A percentile compares a stretch with the other conserved stretches of the same genome.
Conservation (phyloP, 2,797 vertebrate genomes). For the Furcifer pardalis region DNA sequence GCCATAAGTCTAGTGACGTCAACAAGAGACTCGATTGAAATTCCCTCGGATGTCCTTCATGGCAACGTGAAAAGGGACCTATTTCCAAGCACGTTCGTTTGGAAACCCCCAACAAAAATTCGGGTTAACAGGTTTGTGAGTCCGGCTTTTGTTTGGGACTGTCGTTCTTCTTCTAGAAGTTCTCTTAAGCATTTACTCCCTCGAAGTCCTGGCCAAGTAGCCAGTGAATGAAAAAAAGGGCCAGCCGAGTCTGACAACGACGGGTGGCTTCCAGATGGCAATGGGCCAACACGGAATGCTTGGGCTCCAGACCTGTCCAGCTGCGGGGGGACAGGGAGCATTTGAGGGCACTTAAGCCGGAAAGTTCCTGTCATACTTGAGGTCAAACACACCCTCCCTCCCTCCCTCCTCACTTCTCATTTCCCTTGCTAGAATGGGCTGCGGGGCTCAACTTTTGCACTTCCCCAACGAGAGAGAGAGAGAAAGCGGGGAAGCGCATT, state of each 20-base stretch:
- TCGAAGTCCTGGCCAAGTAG: background rate
- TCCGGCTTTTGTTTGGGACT: background rate
- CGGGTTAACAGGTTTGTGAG: background rate
- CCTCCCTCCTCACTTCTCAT: background rate
- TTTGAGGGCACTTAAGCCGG: background rate
- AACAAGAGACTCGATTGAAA: background rate
- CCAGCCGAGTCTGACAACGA: background rate
- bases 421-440: background rate
- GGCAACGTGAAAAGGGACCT: background rate
- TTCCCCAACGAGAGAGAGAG: background rate
- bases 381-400: background rate
- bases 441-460: background rate
- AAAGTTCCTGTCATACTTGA: background rate
- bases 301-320: background rate
- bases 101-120: no score
- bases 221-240: background rate
- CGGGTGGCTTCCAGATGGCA: background rate
- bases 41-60: background rate
- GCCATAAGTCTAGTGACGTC: background rate
- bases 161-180: no score
- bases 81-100: background rate
- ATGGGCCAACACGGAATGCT: background rate
- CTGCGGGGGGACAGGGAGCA: background rate
- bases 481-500: background rate
- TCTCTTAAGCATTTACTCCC: background rate